A percentile compares a stretch with the other conserved stretches of the same genome.
phyloP scores from a whole-genome alignment of 1,140 invertebrate genomes.

The Agrilus planipennis region DNA sequence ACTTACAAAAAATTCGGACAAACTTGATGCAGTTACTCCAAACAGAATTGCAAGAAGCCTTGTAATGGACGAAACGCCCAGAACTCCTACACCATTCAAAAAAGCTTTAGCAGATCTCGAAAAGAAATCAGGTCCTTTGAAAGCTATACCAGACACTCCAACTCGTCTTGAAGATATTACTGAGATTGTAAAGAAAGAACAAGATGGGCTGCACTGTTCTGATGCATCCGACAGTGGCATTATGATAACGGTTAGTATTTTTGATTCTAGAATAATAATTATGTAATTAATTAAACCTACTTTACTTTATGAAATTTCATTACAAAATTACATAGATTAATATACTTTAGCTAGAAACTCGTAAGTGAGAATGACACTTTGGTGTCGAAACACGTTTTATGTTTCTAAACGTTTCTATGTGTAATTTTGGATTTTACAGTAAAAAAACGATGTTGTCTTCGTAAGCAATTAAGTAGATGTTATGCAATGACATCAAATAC shows the following conservation, averaged over 20 bases:
- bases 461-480: too few relatives aligned
- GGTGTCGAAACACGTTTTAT: too few relatives aligned
- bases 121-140: slow-evolving; percentile 58
- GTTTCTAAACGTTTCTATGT: too few relatives aligned
- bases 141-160: slow-evolving; percentile 63
- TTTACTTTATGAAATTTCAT: too few relatives aligned
- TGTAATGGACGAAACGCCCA: slow-evolving; percentile 36
- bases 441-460: too few relatives aligned
- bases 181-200: slow-evolving; percentile 74
- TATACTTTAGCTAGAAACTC: too few relatives aligned
- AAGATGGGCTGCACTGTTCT: slow-evolving; percentile 40
- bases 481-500: too few relatives aligned
- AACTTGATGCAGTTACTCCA: slow-evolving; percentile 13
- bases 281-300: slow-evolving; percentile 37
- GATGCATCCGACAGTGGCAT: slow-evolving; percentile 37
- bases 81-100: slow-evolving; percentile 89
- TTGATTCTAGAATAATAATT: slow-evolving; percentile 15
- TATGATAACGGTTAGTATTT: slow-evolving; percentile 31
- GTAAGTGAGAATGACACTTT: too few relatives aligned
- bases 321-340: too few relatives aligned
- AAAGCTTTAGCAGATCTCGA: slow-evolving; percentile 78
- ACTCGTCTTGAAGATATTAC: slow-evolving; percentile 71
- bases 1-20: too few relatives aligned
- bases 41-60: slow-evolving; percentile 12
- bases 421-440: too few relatives aligned